phyloP scores from a whole-genome alignment of 2,888 invertebrate genomes.

The Ormia ochracea region DNA sequence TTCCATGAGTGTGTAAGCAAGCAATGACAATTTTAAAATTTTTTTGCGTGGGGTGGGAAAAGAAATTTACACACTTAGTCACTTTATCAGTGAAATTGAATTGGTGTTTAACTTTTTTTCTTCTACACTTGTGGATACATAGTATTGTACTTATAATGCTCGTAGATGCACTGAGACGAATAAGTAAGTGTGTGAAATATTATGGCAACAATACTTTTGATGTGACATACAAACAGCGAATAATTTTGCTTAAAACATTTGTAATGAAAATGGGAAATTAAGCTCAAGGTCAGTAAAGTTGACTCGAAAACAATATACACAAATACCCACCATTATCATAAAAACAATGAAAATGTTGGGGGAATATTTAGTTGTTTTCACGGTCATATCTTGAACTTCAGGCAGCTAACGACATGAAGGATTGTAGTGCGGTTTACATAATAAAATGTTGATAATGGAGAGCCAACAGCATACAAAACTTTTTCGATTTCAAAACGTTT shows the following conservation, averaged over 20 bases:
- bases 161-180: neutral
- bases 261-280: constrained; percentile 62
- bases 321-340: constrained; percentile 45
- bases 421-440: constrained; percentile 42
- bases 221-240: too few species aligned
- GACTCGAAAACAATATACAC: constrained; percentile 32
- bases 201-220: neutral
- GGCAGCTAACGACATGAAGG: constrained; percentile 41
- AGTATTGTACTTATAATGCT: neutral
- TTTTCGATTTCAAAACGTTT: constrained; percentile 28
- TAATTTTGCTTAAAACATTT: neutral
- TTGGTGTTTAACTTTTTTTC: neutral
- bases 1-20: neutral
- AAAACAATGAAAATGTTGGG: constrained; percentile 49
- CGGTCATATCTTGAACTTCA: constrained; percentile 57
- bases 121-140: neutral
- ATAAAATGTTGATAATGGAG: constrained; percentile 16
- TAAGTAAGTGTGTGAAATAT: neutral
- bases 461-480: neutral
- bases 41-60: neutral
- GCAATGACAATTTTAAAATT: neutral
- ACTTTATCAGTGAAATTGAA: neutral
- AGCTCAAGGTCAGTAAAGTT: constrained; percentile 61
- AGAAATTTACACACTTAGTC: neutral
- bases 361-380: constrained; percentile 49